A percentile compares a stretch with the other conserved stretches of the same genome.
These are phyloP conservation scores for Lytechinus pictus DNA, from an alignment of 35 echinoderm and acorn worm genomes.

Conservation along the genomic window DNA sequence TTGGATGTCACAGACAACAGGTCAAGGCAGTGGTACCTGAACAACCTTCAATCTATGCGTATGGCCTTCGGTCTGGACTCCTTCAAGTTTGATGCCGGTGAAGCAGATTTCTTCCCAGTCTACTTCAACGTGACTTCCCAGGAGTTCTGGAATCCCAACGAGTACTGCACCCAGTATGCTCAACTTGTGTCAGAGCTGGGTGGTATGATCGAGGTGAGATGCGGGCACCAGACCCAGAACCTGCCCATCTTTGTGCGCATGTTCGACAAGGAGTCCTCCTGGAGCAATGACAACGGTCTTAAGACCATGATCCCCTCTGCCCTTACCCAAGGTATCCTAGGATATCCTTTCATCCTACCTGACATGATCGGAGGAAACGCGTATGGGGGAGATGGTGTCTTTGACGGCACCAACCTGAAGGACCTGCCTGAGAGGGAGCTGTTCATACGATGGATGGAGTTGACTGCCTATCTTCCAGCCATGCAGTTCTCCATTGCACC, in stretches of 20 bases:
- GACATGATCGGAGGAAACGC: slow-evolving; percentile 71
- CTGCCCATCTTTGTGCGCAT: slow-evolving; percentile 83
- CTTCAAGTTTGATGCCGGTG: slow-evolving; percentile 91
- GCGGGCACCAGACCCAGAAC: slow-evolving; percentile 77
- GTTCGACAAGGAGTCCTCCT: slow-evolving; percentile 68
- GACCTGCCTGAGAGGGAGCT: slow-evolving; percentile 68
- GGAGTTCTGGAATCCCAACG: slow-evolving; percentile 66
- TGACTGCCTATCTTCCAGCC: slow-evolving; percentile 80
- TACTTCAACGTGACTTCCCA: slow-evolving; percentile 57
- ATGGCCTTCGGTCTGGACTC: slow-evolving; percentile 64
- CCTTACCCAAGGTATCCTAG: slow-evolving; percentile 72
- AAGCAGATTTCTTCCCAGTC: slow-evolving; percentile 65
- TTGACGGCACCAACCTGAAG: slow-evolving; percentile 8
- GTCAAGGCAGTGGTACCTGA: slow-evolving; percentile 73
- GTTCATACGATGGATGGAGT: slow-evolving; percentile 81
- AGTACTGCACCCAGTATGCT: slow-evolving; percentile 72
- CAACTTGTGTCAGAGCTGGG: slow-evolving; percentile 56
- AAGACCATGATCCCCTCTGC: slow-evolving; percentile 77
- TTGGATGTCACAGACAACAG: slow-evolving; percentile 71
- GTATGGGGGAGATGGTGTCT: not conserved
- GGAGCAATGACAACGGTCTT: slow-evolving; percentile 80
- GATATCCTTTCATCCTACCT: slow-evolving; percentile 91
- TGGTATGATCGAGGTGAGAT: slow-evolving; percentile 58
- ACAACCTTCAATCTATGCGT: slow-evolving; percentile 51
- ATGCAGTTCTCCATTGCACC: slow-evolving; percentile 91